phyloP scores from a whole-genome alignment of 2,113 vertebrate species.

The Axis porcinus region DNA sequence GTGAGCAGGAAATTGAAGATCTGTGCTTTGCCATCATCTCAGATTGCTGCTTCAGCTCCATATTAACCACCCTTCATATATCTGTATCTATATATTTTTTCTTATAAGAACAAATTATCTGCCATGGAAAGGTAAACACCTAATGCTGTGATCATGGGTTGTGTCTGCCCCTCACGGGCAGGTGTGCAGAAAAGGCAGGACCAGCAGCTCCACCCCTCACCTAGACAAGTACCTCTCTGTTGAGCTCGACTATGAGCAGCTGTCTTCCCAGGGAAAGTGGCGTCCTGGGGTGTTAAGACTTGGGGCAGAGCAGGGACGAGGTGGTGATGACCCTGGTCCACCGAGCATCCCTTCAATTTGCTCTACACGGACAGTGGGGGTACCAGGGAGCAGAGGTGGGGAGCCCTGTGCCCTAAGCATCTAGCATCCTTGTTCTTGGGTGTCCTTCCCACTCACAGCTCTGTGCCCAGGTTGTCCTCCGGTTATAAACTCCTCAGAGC shows the following conservation, averaged over 20 bases:
- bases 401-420: not conserved
- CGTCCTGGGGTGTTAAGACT: not conserved
- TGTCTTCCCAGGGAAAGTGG: not conserved
- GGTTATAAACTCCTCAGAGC: not conserved
- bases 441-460: not conserved
- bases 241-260: not conserved
- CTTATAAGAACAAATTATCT: not conserved
- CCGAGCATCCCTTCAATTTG: not conserved
- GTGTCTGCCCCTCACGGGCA: rapidly evolving
- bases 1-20: not conserved
- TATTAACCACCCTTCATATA: not conserved
- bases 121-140: not conserved
- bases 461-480: not conserved
- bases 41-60: not conserved
- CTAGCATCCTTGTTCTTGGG: not conserved
- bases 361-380: not conserved
- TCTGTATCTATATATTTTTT: no score
- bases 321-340: rapidly evolving
- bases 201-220: rapidly evolving
- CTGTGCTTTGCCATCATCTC: not conserved
- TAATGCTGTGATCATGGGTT: not conserved
- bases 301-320: not conserved
- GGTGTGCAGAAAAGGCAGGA: not conserved
- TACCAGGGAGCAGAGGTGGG: not conserved
- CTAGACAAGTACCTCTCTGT: not conserved